Evolutionary conservation across 2,113 vertebrate genomes (phyloP), one percentile per base, ranked within the genome.

Genomic region (Porphyrio hochstetteri): DNA sequence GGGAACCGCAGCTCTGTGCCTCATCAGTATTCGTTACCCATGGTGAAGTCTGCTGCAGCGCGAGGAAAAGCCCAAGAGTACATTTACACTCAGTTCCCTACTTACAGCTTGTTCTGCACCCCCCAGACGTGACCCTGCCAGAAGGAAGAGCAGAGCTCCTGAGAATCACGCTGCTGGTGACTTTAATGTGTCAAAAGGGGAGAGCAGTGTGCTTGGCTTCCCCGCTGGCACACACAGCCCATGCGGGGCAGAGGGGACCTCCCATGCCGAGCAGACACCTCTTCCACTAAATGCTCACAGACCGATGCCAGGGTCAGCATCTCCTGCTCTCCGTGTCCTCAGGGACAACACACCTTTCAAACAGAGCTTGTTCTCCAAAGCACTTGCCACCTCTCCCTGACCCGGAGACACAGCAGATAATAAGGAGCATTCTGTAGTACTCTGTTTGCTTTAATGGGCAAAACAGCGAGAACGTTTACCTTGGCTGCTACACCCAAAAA

Each of bases 401-500:
- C 56, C 53, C 79, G 67, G 31, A 82, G 17, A 56, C 19, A 8
- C 29, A 27, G 10, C 4, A 4, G 40, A 79, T 42, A 29, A 57
- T 10, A 5, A 72, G 20, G 7, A 75, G 25, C 0, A 0, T n/a
- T 79, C 31, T 48, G 48, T 48, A 72, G 25, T 0, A 0, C n/a
- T 79, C 31, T 3, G 3, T 28, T 61, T 36, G 38, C 69, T 82
- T 44, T 64, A 48, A 84, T 5, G 25, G 86, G 28, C 48, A 67
- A 59, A 86, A 68, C 50, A 83, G 42, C 2, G 1, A 52, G 29
- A 63, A 53, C 25, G 27, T 50, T 81, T 79, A 79, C 55, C 48
- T 71, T 25, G 17, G 61, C 38, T 87, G 25, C 40, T 65, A 82
- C 13, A 68, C 61, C 53, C 48, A 72, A 95, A 86, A 82, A 9